These are phyloP conservation scores for Aricia agestis DNA, from an alignment of 1,140 invertebrate species.

Conservation along the genomic window DNA sequence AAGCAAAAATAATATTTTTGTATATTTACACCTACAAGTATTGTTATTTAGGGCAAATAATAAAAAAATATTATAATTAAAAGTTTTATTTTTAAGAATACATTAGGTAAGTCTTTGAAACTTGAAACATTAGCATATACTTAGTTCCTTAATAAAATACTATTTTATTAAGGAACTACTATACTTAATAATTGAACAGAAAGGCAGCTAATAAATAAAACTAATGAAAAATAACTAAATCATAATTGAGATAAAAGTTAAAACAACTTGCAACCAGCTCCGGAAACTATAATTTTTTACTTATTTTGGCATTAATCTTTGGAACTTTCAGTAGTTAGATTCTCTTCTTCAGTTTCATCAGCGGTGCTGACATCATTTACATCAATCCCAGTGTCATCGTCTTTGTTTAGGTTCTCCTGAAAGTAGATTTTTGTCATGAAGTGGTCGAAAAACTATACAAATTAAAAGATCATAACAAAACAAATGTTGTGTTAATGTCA, in stretches of 20 bases:
- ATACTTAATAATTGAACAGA: not conserved
- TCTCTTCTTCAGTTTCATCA: constrained; percentile 49
- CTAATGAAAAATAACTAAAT: not conserved
- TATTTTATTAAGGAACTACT: too few relatives aligned
- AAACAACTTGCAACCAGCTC: not conserved
- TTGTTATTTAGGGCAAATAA: not conserved
- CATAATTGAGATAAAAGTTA: not conserved
- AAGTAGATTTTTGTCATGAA: constrained; percentile 20
- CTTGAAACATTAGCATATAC: constrained; percentile 15
- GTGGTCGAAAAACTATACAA: not conserved
- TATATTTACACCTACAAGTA: not conserved
- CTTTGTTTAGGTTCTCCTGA: constrained; percentile 59
- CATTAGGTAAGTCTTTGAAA: constrained; percentile 6
- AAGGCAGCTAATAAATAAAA: not conserved
- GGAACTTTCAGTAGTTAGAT: not conserved
- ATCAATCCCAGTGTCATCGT: constrained; percentile 67
- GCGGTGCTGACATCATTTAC: constrained; percentile 66
- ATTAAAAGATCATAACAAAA: not conserved
- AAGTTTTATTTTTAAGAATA: not conserved
- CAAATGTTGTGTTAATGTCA: not conserved
- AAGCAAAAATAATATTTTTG: too few relatives aligned
- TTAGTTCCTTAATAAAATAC: constrained; percentile 3
- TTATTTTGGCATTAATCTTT: constrained; percentile 11
- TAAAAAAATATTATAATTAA: not conserved
- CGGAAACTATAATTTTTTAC: not conserved